Evolutionary conservation across 2,888 invertebrate species (phyloP).

Genomic region (Pantelozetes paolii): DNA sequence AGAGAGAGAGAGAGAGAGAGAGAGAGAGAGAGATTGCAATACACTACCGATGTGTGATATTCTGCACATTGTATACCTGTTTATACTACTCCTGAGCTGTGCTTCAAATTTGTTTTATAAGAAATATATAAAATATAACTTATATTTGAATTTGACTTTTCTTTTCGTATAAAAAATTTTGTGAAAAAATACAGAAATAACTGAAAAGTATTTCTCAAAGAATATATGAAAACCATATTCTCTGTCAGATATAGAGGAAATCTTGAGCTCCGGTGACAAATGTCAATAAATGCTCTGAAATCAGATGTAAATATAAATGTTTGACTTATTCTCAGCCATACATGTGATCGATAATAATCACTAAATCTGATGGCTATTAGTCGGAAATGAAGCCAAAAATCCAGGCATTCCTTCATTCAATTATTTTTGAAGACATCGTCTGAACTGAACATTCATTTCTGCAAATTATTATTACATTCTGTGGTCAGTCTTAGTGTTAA

Average conservation of each 20-base stretch:
- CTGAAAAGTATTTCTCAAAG: not conserved
- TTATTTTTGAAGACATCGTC: too few species aligned
- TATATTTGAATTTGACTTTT: too few species aligned
- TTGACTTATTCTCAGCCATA: constrained; percentile 25
- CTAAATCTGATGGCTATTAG: constrained; percentile 21
- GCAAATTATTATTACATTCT: too few species aligned
- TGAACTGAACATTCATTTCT: too few species aligned
- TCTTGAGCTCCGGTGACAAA: not conserved
- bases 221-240: not conserved
- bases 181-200: not conserved
- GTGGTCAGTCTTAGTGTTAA: too few species aligned
- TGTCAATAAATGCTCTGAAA: constrained; percentile 5
- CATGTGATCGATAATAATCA: constrained; percentile 20
- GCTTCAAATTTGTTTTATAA: not conserved
- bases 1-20: too few species aligned
- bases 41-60: constrained; percentile 20
- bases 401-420: not conserved
- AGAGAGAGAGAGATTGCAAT: too few species aligned
- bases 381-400: not conserved
- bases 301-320: constrained; percentile 3
- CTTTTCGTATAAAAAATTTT: too few species aligned
- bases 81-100: not conserved
- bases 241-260: not conserved
- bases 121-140: too few species aligned
- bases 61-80: too few species aligned